Base-by-base conservation (phyloP, 2,888 invertebrate genomes). In the Dendrolimus pini region DNA sequence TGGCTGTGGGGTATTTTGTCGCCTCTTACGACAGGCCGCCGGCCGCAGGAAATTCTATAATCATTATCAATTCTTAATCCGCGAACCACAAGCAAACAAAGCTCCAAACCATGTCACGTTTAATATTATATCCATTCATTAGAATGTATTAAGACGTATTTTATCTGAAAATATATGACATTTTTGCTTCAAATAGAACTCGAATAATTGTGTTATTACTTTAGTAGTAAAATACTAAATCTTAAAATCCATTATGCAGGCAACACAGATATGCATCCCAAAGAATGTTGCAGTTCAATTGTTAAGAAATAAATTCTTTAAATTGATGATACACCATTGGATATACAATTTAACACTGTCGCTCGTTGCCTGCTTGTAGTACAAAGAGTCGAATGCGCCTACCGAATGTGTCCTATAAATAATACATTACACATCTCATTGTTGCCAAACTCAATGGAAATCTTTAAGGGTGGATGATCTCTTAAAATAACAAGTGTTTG, bases 401-500 rank as follows among this genome's bases (percentile, higher is more conserved):
- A 83, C 88, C 83, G 79, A 89, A 83, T 85, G 85, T 82, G 83
- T 80, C 83, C 83, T 86, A 88, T 90, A 89, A 89, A 90, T 90
- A 89, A 89, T 89, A 86, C 88, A 85, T 88, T 88, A 89, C 85
- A 84, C 83, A 84, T 82, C 77, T 83, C 77, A 78, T 88, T 89
- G 87, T 89, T 81, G 70, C 63, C 75, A 71, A 30, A 72, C 78
- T 82, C 80, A 85, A 85, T 83, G 82, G 72, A 74, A 82, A 81
- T 78, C 89, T 82, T 86, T 86, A 86, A 85, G 85, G 89, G 79
- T 88, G 88, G 90, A 89, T 90, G 91, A 91, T 90, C 91, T 88
- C 89, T 89, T 89, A 89, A 90, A 91, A 91, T 91, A 91, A 90
- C 91, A 90, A 91, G 91, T 91, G 91, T 90, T 90, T 91, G 91